Conservation (phyloP, 1,140 invertebrate species). For the Drosophila simulans region DNA sequence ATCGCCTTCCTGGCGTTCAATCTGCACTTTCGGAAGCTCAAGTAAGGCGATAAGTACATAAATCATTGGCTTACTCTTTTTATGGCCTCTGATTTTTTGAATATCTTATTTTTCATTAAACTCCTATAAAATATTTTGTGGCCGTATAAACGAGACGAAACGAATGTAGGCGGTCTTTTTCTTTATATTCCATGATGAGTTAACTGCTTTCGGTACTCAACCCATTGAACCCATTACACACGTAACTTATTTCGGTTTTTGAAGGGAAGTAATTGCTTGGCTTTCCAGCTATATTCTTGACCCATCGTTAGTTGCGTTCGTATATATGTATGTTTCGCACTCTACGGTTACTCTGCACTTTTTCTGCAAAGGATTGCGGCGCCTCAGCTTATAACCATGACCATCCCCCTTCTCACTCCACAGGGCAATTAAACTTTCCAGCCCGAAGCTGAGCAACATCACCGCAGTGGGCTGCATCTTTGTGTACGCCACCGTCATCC, state of each 20-base stretch:
- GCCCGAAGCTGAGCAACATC: slow-evolving; percentile 98
- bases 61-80: slow-evolving; percentile 3
- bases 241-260: slow-evolving; percentile 1
- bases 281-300: neutral
- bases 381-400: slow-evolving; percentile 22
- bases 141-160: neutral
- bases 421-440: slow-evolving; percentile 96
- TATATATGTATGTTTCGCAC: neutral
- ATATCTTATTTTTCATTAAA: neutral
- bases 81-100: neutral
- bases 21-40: slow-evolving; percentile 93
- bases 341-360: slow-evolving; percentile 55
- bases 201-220: neutral
- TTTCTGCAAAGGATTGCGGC: neutral
- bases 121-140: neutral
- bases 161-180: neutral
- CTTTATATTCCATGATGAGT: too few relatives aligned
- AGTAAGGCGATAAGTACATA: slow-evolving; percentile 86
- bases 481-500: slow-evolving; percentile 96
- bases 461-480: slow-evolving; percentile 97
- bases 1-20: slow-evolving; percentile 93
- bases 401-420: slow-evolving; percentile 22
- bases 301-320: neutral
- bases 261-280: slow-evolving; percentile 24
- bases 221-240: neutral